A percentile compares a stretch with the other conserved stretches of the same genome.
phyloP scores from a whole-genome alignment of 2,797 vertebrate species.

The Gallirallus australis region DNA sequence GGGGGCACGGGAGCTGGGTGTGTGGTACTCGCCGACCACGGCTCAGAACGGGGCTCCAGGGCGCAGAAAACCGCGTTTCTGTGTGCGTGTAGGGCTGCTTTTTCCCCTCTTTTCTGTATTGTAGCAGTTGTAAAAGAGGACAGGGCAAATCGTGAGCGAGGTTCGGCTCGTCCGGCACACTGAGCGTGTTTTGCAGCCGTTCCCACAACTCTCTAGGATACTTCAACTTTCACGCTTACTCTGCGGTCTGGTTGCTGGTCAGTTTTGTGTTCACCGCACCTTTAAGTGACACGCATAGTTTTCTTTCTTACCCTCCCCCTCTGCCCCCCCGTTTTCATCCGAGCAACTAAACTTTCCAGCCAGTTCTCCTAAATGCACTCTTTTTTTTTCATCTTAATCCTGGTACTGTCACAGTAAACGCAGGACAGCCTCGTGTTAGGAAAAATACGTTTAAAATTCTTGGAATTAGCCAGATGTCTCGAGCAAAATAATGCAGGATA shows the following conservation, averaged over 20 bases:
- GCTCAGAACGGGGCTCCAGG: neutral
- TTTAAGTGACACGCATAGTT: neutral
- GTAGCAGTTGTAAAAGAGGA: neutral
- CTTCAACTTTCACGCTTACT: neutral
- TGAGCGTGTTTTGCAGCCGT: neutral
- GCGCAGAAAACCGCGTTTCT: neutral
- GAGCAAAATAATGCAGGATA: neutral
- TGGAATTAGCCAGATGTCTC: neutral
- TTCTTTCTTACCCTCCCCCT: fast-evolving
- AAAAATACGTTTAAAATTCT: neutral
- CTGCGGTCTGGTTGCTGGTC: neutral
- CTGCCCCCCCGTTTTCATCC: neutral
- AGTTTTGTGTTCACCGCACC: neutral
- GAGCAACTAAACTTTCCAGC: neutral
- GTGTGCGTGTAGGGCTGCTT: neutral
- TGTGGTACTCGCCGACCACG: neutral
- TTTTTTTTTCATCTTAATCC: neutral
- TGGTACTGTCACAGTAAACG: neutral
- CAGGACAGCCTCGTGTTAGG: neutral
- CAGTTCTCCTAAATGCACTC: neutral
- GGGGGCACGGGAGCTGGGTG: fast-evolving
- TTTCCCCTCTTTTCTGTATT: neutral
- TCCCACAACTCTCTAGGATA: neutral
- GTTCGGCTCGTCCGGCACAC: neutral
- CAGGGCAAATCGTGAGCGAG: neutral